These are phyloP conservation scores for Anser cygnoides DNA, from an alignment of 2,113 vertebrate species.

Conservation along the genomic window DNA sequence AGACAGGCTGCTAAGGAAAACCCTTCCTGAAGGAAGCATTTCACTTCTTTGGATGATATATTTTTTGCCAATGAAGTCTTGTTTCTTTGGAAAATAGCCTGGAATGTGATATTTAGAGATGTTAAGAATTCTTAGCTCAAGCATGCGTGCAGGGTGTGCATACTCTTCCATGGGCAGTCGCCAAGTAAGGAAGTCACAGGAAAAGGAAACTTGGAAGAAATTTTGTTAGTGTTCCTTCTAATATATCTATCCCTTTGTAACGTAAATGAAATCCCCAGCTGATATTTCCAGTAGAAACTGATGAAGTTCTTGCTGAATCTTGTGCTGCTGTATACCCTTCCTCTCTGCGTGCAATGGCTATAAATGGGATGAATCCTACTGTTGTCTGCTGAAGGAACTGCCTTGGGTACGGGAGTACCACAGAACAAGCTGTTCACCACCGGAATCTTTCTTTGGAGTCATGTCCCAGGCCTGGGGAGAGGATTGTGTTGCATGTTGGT, in stretches of 20 bases:
- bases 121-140: background rate
- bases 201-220: background rate
- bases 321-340: background rate
- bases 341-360: background rate
- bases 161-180: background rate
- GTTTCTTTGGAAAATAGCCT: background rate
- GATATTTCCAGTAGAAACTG: background rate
- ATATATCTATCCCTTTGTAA: background rate
- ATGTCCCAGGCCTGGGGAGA: background rate
- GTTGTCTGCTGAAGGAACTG: background rate
- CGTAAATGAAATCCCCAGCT: background rate
- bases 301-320: background rate
- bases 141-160: fast-evolving
- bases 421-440: background rate
- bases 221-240: background rate
- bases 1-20: fast-evolving
- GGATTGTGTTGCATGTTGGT: background rate
- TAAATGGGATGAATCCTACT: background rate
- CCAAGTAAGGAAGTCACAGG: background rate
- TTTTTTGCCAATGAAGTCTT: background rate
- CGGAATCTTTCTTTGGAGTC: background rate
- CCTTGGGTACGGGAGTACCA: background rate
- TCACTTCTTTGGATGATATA: background rate
- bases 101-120: background rate
- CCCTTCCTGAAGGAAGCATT: background rate